Evolutionary conservation across 2,113 vertebrate species (phyloP).

Genomic region (Sinocyclocheilus anophthalmus): DNA sequence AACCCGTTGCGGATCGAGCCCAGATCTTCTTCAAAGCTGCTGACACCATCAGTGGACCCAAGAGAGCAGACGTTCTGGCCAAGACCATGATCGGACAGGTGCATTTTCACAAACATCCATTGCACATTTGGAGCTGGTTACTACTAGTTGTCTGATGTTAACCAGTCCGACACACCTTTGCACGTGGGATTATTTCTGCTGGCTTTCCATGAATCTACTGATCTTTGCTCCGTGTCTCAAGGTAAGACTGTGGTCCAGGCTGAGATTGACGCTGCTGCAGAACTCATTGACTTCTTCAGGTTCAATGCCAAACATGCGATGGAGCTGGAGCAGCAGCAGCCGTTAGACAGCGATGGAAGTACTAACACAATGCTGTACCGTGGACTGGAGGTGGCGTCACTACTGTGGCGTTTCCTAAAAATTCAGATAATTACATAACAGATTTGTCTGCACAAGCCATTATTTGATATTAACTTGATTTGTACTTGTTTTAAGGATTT

Average conservation of each 20-base stretch:
- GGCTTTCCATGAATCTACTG: not conserved
- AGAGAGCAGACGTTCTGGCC: slow-evolving; percentile 86
- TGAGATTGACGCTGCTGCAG: slow-evolving; percentile 88
- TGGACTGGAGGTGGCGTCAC: slow-evolving; percentile 84
- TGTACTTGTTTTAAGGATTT: slow-evolving; percentile 78
- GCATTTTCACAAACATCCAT: no score
- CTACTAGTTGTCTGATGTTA: no score
- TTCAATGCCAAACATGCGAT: slow-evolving; percentile 92
- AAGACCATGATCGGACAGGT: slow-evolving; percentile 98
- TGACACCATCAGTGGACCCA: slow-evolving; percentile 84
- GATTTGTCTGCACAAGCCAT: not conserved
- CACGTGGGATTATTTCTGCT: not conserved
- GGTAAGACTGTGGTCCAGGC: slow-evolving; percentile 95
- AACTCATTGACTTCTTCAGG: slow-evolving; percentile 96
- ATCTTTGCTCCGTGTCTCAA: slow-evolving; percentile 64
- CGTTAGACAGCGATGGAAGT: slow-evolving; percentile 80
- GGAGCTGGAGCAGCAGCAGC: slow-evolving; percentile 85
- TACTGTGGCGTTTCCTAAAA: no score
- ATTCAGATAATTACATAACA: not conserved
- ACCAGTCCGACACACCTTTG: not conserved
- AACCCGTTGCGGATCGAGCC: slow-evolving; percentile 84
- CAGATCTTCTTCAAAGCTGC: slow-evolving; percentile 91
- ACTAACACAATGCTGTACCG: slow-evolving; percentile 90
- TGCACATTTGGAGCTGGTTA: no score
- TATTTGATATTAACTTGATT: not conserved